phyloP scores from a whole-genome alignment of 2,113 vertebrate species.

The Casuarius casuarius region DNA sequence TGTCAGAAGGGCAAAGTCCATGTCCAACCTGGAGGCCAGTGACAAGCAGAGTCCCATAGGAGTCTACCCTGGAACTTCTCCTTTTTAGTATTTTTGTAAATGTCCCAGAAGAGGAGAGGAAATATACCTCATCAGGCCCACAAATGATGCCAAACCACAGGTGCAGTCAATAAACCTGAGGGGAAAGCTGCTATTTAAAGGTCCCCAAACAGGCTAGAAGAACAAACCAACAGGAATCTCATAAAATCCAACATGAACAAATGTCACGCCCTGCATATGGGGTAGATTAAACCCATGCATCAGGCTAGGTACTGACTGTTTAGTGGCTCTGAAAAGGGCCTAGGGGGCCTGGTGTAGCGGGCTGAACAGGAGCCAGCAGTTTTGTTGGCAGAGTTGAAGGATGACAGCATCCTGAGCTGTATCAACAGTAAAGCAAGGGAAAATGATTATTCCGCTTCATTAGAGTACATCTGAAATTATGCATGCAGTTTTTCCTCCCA shows the following conservation, averaged over 20 bases:
- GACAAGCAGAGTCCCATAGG: not conserved
- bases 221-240: not conserved
- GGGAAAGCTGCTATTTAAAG: not conserved
- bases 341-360: no score
- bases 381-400: no score
- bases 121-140: not conserved
- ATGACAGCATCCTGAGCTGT: no score
- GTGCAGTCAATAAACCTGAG: not conserved
- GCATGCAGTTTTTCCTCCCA: no score
- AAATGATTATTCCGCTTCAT: no score
- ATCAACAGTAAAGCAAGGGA: no score
- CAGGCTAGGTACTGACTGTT: no score
- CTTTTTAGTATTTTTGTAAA: not conserved
- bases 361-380: no score
- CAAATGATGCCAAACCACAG: not conserved
- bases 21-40: not conserved
- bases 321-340: no score
- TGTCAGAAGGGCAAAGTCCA: not conserved
- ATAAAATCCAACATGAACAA: not conserved
- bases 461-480: no score
- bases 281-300: not conserved
- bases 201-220: not conserved
- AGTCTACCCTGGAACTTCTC: rapidly evolving
- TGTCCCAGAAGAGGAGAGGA: not conserved
- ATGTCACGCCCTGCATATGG: not conserved